Conservation (phyloP, 2,888 invertebrate species). For the Clostera curtula region DNA sequence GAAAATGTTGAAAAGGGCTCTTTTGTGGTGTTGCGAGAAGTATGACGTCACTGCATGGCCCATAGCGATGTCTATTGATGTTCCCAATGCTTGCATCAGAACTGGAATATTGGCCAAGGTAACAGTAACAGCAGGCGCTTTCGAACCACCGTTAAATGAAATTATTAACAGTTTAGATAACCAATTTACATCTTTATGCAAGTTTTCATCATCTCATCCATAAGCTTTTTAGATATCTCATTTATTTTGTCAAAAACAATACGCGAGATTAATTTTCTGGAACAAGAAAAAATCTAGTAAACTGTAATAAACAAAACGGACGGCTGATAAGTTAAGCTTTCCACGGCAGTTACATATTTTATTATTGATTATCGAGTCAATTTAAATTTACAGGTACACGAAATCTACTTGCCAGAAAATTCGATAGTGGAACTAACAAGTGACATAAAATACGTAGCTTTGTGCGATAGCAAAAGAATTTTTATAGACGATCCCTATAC, state of each 20-base stretch:
- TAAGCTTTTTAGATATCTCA: too few species aligned
- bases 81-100: slow-evolving; percentile 37
- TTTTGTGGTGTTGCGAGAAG: slow-evolving; percentile 30
- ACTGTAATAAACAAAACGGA: too few species aligned
- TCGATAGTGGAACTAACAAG: slow-evolving; percentile 28
- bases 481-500: slow-evolving; percentile 38
- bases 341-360: slow-evolving; percentile 14
- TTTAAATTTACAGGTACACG: neutral
- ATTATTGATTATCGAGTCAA: slow-evolving; percentile 6
- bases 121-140: too few species aligned
- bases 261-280: too few species aligned
- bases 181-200: too few species aligned
- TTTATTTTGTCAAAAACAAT: too few species aligned
- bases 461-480: slow-evolving; percentile 31
- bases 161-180: too few species aligned
- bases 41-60: slow-evolving; percentile 34
- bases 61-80: slow-evolving; percentile 33
- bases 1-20: slow-evolving; percentile 18
- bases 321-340: too few species aligned
- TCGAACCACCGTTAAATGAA: too few species aligned
- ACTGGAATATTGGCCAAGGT: too few species aligned
- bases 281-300: too few species aligned
- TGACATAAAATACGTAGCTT: slow-evolving; percentile 24
- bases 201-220: too few species aligned
- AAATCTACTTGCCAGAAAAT: slow-evolving; percentile 8